Evolutionary conservation across 2,113 vertebrate species (phyloP).

Genomic region (Isichthys henryi): DNA sequence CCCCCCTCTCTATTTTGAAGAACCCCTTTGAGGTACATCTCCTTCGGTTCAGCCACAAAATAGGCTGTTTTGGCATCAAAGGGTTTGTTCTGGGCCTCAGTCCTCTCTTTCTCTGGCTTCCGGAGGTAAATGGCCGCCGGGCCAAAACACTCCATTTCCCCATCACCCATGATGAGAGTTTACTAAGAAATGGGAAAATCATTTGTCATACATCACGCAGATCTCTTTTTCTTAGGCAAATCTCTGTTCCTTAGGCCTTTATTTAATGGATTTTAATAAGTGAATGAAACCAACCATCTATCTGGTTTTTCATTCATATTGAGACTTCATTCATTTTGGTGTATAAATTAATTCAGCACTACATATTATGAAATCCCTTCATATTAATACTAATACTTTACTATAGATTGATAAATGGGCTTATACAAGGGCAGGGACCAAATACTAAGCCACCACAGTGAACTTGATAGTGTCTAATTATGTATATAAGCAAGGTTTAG

Average conservation of each 20-base stretch:
- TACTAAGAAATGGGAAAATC: conserved; percentile 11
- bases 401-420: background rate
- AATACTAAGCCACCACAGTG: background rate
- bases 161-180: too few species aligned
- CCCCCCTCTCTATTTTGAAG: too few species aligned
- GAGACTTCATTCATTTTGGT: background rate
- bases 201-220: background rate
- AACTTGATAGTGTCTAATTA: background rate
- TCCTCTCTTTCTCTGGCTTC: too few species aligned
- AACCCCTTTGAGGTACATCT: conserved; percentile 70
- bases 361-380: background rate
- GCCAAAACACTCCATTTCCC: too few species aligned
- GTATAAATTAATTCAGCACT: background rate
- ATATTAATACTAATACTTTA: background rate
- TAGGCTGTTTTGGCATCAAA: conserved; percentile 76
- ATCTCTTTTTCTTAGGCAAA: too few species aligned
- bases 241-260: background rate
- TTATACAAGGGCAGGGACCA: background rate
- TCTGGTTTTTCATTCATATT: background rate
- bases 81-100: conserved; percentile 37
- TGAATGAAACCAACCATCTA: background rate
- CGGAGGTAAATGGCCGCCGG: too few species aligned
- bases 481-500: background rate
- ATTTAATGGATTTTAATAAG: background rate
- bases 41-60: conserved; percentile 58